Evolutionary conservation across 2,888 invertebrate genomes (phyloP), one percentile per base, ranked within the genome.

Genomic region (Philereme vetulata): DNA sequence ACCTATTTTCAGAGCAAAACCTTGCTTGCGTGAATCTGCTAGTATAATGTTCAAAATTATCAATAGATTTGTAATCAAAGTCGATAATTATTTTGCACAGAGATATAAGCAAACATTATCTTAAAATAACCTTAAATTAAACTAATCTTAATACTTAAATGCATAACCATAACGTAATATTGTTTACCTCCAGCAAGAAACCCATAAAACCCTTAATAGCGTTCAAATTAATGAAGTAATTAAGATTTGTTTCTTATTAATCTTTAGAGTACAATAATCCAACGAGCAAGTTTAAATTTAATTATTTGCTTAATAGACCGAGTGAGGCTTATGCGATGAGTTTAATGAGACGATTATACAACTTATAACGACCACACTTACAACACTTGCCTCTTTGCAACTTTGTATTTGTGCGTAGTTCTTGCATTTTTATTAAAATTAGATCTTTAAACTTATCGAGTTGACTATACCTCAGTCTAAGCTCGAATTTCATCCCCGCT

Each of bases 271-370:
- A 62, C 63, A 68, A 71, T 70, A 70, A 72, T 70, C 59, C 45
- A 60, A 64, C 68, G 60, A 60, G 56, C 66, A 71, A 72, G 72
- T 74, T 72, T 74, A 68, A 72, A 82, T 85, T 79, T 75, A 83
- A 85, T 85, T 84, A 81, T 77, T 75, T 60, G 58, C 64, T 66
- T 75, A 74, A 72, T 76, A 80, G 76, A 71, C 73, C 32, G 51
- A 21, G 61, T 70, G 67, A 64, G 65, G 62, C 64, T 66, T 77
- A 75, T 72, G 73, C 68, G 68, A 66, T 65, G 71, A 71, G 64
- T 71, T 77, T 69, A 72, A 81, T 76, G 78, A 71, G 79, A 80
- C 81, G 80, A 82, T 86, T 85, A 76, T 78, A 56, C 53, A 57
- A 70, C 65, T 66, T 65, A 36, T 32, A 64, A 58, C 49, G 44